Evolutionary conservation across 2,888 invertebrate species (phyloP).

Genomic region (Myathropa florea): DNA sequence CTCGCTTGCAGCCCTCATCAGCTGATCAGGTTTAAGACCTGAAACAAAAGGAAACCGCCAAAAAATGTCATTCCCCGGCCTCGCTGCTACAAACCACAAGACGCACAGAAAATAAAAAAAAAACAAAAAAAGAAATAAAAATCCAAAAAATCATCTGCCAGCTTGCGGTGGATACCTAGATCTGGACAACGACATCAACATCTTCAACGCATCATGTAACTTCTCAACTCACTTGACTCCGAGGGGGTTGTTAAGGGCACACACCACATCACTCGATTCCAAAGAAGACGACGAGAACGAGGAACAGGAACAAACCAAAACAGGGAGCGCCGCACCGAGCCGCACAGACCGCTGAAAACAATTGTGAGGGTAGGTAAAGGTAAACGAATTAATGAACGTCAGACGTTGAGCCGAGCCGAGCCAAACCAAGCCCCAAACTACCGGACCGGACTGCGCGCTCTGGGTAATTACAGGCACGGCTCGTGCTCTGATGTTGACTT

Average conservation of each 20-base stretch:
- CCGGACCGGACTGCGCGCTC: slow-evolving; percentile 21
- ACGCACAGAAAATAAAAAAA: not conserved
- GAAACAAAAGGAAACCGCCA: not conserved
- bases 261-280: slow-evolving; percentile 10
- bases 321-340: slow-evolving; percentile 23
- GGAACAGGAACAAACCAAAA: not conserved
- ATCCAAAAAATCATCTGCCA: slow-evolving; percentile 57
- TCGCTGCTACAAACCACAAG: not conserved
- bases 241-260: slow-evolving; percentile 48
- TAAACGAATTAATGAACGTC: slow-evolving; percentile 60
- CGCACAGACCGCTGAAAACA: slow-evolving; percentile 31
- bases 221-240: slow-evolving; percentile 27
- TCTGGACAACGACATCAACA: slow-evolving; percentile 52
- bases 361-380: slow-evolving; percentile 68
- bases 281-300: not conserved
- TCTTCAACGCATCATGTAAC: slow-evolving; percentile 31
- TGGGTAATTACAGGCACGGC: slow-evolving; percentile 63
- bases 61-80: not conserved
- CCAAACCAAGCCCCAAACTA: slow-evolving; percentile 55
- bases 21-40: not conserved
- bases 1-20: not conserved
- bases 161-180: slow-evolving; percentile 56
- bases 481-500: slow-evolving; percentile 57
- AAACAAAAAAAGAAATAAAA: slow-evolving; percentile 9
- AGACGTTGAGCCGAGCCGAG: slow-evolving; percentile 54